A percentile compares a stretch with the other conserved stretches of the same genome.
phyloP scores from a whole-genome alignment of 1,140 invertebrate genomes.

The Drosophila subpulchrella region DNA sequence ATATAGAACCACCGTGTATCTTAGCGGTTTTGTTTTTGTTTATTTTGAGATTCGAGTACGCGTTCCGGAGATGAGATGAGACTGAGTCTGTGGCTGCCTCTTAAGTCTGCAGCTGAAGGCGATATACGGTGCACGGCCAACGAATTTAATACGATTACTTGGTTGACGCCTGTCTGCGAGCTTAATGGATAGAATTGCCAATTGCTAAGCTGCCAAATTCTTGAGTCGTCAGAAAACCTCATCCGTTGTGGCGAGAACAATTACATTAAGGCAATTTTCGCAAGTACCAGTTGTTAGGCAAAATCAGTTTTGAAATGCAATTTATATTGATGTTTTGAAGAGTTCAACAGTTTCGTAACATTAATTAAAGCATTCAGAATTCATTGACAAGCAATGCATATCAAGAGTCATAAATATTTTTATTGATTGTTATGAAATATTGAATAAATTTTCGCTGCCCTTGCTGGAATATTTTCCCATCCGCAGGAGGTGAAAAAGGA shows the following conservation, averaged over 20 bases:
- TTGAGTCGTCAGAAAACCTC: neutral
- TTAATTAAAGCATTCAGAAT: neutral
- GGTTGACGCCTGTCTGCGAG: neutral
- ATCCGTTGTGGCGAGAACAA: neutral
- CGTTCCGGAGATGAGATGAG: slow-evolving; percentile 2
- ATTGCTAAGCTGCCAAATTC: neutral
- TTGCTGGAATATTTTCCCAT: slow-evolving; percentile 1
- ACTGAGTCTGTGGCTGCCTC: slow-evolving; percentile 11
- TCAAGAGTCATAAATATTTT: slow-evolving; percentile 9
- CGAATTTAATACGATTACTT: slow-evolving; percentile 12
- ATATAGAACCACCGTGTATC: slow-evolving; percentile 1
- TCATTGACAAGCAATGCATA: neutral
- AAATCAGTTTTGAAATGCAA: neutral
- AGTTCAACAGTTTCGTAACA: neutral
- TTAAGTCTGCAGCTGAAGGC: slow-evolving; percentile 43
- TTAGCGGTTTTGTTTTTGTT: slow-evolving; percentile 44
- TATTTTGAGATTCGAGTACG: slow-evolving; percentile 52
- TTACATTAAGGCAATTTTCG: slow-evolving; percentile 1
- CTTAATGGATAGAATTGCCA: neutral
- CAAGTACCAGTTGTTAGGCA: neutral
- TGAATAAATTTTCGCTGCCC: slow-evolving; percentile 4
- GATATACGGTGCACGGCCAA: slow-evolving; percentile 12
- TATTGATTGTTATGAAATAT: slow-evolving; percentile 37
- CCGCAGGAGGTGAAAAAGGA: neutral
- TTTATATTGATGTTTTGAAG: neutral